Base-by-base conservation (phyloP, 2,797 vertebrate genomes). In the Thaleichthys pacificus region DNA sequence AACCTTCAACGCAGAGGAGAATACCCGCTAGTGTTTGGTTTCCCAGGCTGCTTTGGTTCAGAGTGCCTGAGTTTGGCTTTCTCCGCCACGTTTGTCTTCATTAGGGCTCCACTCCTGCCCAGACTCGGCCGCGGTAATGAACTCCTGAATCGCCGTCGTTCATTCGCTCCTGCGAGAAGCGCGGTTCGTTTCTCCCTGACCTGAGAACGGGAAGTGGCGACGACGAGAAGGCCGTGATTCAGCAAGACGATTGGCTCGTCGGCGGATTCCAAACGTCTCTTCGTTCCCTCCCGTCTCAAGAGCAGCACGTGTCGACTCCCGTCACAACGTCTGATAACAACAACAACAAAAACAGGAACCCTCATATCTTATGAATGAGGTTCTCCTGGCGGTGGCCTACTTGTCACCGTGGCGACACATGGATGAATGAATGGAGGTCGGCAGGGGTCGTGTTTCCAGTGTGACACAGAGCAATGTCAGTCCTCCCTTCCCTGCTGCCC, bases 1-100 rank as follows among this genome's bases (percentile, higher is more conserved):
- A 32, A n/a, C 42, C 74, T 67, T 75, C 3, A 76, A 65, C 77
- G 73, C 80, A 60, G 78, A 70, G 28, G 71, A 79, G 69, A 65
- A 26, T 64, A 24, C 47, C 51, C 30, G 17, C 56, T 72, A 56
- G 66, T 73, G 63, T 85, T 86, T 80, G 32, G 71, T 76, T 84
- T 81, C 71, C 66, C 66, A 67, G 77, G 26, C 65, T 56, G 76
- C 67, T 75, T 61, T 49, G 51, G 24, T 26, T 21, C 26, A 78
- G 68, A 7, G 0, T 4, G 15, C 60, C 47, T 58, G 68, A 32
- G 49, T 60, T 68, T 68, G 30, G 72, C 51, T 15, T 68, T 22
- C 21, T n/a, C 42, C 56, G 35, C 0, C 0, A 35, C 6, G 17
- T 76, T 73, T 72, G n/a, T 80, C 69, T 70, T 69, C 26, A 77